A percentile compares a stretch with the other conserved stretches of the same genome.
Evolutionary conservation across 2,888 invertebrate species (phyloP).

Genomic region (Diploptera punctata): DNA sequence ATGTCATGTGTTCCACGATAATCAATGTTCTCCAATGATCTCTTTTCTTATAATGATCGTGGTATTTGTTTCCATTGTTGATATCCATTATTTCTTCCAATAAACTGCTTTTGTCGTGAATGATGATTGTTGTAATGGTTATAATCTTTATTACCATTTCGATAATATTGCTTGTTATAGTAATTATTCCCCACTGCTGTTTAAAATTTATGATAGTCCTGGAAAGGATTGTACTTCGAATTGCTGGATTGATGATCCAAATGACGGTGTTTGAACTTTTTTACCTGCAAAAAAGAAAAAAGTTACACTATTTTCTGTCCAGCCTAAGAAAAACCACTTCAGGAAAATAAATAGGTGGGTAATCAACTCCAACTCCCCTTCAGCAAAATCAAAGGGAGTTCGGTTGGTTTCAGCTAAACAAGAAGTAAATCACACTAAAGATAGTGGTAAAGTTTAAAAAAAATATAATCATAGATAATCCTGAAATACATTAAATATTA

Average conservation of each 20-base stretch:
- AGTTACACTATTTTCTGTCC: too few relatives aligned
- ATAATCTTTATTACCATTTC: not conserved
- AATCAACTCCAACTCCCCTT: too few relatives aligned
- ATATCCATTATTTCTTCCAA: conserved; percentile 11
- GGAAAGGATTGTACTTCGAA: conserved; percentile 62
- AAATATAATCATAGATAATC: too few relatives aligned
- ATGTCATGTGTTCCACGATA: not conserved
- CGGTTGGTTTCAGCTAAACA: too few relatives aligned
- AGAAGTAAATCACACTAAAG: too few relatives aligned
- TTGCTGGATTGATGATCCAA: conserved; percentile 50
- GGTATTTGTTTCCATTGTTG: conserved; percentile 18
- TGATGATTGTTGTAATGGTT: not conserved
- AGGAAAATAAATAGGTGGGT: too few relatives aligned
- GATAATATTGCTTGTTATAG: conserved; percentile 6
- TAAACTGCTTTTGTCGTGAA: conserved; percentile 8
- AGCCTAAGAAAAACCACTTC: too few relatives aligned
- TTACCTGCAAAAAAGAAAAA: conserved; percentile 53
- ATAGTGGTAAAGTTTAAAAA: too few relatives aligned
- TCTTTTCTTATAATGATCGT: conserved; percentile 11
- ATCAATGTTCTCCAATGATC: conserved; percentile 23
- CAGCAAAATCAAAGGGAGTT: too few relatives aligned
- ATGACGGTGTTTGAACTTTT: conserved; percentile 62
- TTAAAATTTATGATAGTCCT: conserved; percentile 61
- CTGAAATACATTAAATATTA: too few relatives aligned
- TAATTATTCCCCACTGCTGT: conserved; percentile 36